phyloP scores from a whole-genome alignment of 2,113 vertebrate species.

The Oriolus oriolus region DNA sequence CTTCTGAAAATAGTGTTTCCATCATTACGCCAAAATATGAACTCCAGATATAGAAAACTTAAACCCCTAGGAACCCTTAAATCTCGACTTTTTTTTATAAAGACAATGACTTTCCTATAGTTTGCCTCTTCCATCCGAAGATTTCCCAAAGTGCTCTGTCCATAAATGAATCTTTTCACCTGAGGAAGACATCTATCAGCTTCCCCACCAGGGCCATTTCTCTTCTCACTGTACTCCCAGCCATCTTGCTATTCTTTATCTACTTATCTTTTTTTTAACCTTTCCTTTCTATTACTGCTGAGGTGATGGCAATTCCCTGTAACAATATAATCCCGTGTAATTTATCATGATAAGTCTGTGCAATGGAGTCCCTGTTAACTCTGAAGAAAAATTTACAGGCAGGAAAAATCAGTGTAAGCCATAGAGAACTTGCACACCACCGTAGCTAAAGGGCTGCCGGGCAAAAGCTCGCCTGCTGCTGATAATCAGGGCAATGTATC shows the following conservation, averaged over 20 bases:
- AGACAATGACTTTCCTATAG: neutral
- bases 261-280: neutral
- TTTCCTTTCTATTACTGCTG: constrained; percentile 2
- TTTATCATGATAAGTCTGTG: neutral
- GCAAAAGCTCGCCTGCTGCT: constrained; percentile 5
- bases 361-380: neutral
- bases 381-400: neutral
- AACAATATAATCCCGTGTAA: constrained; percentile 28
- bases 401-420: neutral
- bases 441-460: neutral
- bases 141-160: neutral
- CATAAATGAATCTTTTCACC: neutral
- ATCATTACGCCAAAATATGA: neutral
- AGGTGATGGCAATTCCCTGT: constrained; percentile 43
- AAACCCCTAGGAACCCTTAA: neutral
- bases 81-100: neutral
- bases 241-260: neutral
- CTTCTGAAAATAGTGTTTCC: neutral
- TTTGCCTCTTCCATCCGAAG: neutral
- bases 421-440: neutral
- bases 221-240: neutral
- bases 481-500: constrained; percentile 4
- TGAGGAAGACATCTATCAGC: constrained; percentile 13
- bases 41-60: neutral
- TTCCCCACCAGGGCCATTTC: neutral